Conservation (phyloP, 2,113 vertebrate genomes). For the Thymallus thymallus region DNA sequence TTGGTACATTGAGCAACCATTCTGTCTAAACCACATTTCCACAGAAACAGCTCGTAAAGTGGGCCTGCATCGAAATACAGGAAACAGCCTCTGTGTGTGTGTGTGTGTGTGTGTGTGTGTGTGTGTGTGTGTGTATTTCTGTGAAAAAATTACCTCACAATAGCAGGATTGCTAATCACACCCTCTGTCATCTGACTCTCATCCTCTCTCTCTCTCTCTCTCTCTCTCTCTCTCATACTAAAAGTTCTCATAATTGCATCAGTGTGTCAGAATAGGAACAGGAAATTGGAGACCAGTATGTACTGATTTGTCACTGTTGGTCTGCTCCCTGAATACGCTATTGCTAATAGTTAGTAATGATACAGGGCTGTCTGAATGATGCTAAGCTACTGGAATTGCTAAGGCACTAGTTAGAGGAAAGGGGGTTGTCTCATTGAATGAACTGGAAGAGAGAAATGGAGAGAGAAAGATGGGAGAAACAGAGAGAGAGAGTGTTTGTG, state of each 20-base stretch:
- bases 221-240: conserved; percentile 11
- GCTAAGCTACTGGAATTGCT: conserved; percentile 1
- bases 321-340: background rate
- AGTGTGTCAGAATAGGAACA: conserved; percentile 49
- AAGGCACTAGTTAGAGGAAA: background rate
- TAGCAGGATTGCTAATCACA: conserved; percentile 23
- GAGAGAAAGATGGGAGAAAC: no score
- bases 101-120: background rate
- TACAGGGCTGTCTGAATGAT: no score
- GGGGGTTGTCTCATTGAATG: background rate
- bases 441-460: background rate
- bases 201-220: conserved; percentile 22
- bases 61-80: no score
- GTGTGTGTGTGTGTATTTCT: background rate
- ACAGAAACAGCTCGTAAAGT: no score
- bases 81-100: background rate
- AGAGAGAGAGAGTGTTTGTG: background rate
- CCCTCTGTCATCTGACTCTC: conserved; percentile 13
- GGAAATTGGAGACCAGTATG: conserved; percentile 34
- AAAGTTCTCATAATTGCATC: conserved; percentile 57
- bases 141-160: conserved; percentile 3
- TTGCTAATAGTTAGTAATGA: no score
- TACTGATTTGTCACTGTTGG: no score
- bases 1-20: no score
- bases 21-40: no score